phyloP scores from a whole-genome alignment of 1,140 invertebrate genomes.

The Phenacoccus solenopsis region DNA sequence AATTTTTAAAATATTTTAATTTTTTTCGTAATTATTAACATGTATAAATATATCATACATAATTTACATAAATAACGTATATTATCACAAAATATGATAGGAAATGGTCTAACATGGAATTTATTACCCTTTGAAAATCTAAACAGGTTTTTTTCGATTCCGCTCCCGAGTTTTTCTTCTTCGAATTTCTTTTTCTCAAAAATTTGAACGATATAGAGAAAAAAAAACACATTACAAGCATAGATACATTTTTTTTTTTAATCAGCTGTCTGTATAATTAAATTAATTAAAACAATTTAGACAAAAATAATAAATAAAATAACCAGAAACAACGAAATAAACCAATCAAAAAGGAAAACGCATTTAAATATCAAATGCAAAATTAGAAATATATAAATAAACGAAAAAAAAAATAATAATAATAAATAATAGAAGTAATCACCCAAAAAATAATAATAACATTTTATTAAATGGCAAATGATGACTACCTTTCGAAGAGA shows the following conservation, averaged over 20 bases:
- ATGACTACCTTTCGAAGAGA: constrained; percentile 9
- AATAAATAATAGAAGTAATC: constrained; percentile 1
- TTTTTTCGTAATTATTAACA: constrained; percentile 14
- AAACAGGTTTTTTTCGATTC: background rate
- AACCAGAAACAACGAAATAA: constrained; percentile 15
- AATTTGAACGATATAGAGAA: background rate
- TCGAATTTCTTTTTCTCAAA: background rate
- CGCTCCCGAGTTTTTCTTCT: background rate
- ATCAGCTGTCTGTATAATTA: background rate
- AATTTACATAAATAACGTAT: constrained; percentile 15
- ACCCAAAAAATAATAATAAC: constrained; percentile 13
- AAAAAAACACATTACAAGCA: background rate
- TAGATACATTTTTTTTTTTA: background rate
- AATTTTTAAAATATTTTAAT: constrained; percentile 9
- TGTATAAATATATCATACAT: constrained; percentile 16
- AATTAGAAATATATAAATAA: constrained; percentile 21
- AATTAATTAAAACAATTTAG: constrained; percentile 4
- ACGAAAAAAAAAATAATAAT: background rate
- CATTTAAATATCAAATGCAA: constrained; percentile 14
- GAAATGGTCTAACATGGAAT: constrained; percentile 16
- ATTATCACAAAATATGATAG: constrained; percentile 15
- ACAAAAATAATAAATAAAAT: constrained; percentile 7
- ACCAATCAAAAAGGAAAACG: constrained; percentile 6
- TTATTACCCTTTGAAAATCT: constrained; percentile 18
- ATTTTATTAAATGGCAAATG: constrained; percentile 8